A percentile compares a stretch with the other conserved stretches of the same genome.
Evolutionary conservation across 2,113 vertebrate species (phyloP).

Genomic region (Onychorhynchus coronatus): DNA sequence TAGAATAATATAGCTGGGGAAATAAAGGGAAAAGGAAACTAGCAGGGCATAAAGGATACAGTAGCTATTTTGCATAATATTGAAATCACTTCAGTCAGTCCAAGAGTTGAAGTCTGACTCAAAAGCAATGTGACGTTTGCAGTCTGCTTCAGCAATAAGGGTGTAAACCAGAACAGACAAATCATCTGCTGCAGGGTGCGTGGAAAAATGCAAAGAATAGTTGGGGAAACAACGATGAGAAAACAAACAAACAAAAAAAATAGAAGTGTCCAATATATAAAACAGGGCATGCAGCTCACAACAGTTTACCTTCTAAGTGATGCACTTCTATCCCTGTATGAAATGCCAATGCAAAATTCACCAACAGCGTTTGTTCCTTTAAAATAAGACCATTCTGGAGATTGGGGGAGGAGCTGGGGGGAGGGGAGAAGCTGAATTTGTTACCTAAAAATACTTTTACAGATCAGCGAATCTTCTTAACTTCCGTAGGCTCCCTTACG

Average conservation of each 20-base stretch:
- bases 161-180: neutral
- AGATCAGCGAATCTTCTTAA: neutral
- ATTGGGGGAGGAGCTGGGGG: neutral
- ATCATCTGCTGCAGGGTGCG: neutral
- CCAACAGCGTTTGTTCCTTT: neutral
- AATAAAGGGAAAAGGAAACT: neutral
- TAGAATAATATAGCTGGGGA: neutral
- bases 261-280: neutral
- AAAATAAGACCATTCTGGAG: neutral
- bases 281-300: neutral
- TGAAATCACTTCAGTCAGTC: neutral
- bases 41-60: neutral
- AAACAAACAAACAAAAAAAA: neutral
- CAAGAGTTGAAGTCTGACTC: neutral
- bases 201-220: neutral
- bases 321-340: too few species aligned
- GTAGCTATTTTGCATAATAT: neutral
- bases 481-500: neutral
- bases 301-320: neutral
- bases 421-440: fast-evolving
- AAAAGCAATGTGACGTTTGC: neutral
- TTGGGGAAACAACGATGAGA: neutral
- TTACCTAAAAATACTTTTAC: neutral
- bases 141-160: neutral
- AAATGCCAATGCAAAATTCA: neutral